Conservation (phyloP, 2,113 vertebrate species). For the Brienomyrus brachyistius region DNA sequence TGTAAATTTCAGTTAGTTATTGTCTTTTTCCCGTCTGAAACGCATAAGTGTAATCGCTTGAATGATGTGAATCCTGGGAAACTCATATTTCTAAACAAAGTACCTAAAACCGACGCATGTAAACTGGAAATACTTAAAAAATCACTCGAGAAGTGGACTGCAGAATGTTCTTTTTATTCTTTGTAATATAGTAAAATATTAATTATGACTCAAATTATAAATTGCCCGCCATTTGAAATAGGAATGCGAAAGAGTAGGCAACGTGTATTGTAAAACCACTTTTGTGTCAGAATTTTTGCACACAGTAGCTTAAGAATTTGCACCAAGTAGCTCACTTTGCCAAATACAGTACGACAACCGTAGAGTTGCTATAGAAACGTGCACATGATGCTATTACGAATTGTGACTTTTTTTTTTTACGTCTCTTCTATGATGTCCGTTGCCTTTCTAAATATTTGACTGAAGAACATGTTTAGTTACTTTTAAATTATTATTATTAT, state of each 20-base stretch:
- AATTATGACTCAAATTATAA: background rate
- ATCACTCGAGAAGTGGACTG: background rate
- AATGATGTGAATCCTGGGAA: background rate
- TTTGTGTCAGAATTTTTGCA: background rate
- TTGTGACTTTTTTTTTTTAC: background rate
- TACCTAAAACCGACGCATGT: background rate
- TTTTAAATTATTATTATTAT: constrained; percentile 10
- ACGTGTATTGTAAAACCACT: background rate
- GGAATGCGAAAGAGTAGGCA: background rate
- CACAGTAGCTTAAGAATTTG: background rate
- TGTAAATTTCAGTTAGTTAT: background rate
- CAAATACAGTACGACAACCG: background rate
- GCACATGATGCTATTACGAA: background rate
- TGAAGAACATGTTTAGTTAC: background rate
- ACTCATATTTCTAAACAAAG: background rate
- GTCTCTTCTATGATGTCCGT: background rate
- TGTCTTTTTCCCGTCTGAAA: background rate
- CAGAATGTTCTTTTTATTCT: background rate
- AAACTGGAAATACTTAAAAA: background rate
- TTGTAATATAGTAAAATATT: background rate
- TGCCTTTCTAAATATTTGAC: background rate
- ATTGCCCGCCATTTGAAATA: background rate
- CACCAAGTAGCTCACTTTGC: background rate
- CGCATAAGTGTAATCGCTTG: background rate
- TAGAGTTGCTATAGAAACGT: background rate